phyloP scores from a whole-genome alignment of 2,797 vertebrate genomes.

The Channa striata region DNA sequence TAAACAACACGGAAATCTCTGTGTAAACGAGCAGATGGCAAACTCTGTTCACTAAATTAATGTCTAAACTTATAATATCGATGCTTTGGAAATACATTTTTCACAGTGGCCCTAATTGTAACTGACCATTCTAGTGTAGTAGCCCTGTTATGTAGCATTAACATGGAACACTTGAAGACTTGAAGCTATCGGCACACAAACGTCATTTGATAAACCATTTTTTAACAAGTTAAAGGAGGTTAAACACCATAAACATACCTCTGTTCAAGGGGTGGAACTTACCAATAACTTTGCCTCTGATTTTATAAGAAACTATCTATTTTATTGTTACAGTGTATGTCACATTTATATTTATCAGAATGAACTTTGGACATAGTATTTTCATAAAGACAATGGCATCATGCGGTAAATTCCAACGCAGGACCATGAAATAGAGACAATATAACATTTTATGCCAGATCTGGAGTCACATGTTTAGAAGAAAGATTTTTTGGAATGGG shows the following conservation, averaged over 20 bases:
- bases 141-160: neutral
- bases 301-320: neutral
- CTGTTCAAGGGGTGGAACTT: neutral
- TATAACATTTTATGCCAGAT: neutral
- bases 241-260: neutral
- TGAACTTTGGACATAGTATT: constrained; percentile 64
- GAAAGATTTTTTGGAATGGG: neutral
- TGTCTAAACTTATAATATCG: neutral
- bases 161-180: neutral
- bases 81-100: neutral
- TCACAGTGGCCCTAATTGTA: rapidly evolving
- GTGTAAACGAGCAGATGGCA: constrained; percentile 41
- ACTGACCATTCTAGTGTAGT: neutral
- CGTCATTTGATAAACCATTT: neutral
- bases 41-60: constrained; percentile 5
- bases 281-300: neutral
- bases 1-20: constrained; percentile 59
- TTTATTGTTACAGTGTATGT: neutral
- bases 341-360: constrained; percentile 12
- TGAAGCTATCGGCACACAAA: neutral
- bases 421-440: neutral
- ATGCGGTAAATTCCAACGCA: neutral
- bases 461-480: neutral
- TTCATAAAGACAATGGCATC: constrained; percentile 29
- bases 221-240: neutral